Evolutionary conservation across 2,113 vertebrate genomes (phyloP), one percentile per base, ranked within the genome.

Genomic region (Chaetodon trifascialis): DNA sequence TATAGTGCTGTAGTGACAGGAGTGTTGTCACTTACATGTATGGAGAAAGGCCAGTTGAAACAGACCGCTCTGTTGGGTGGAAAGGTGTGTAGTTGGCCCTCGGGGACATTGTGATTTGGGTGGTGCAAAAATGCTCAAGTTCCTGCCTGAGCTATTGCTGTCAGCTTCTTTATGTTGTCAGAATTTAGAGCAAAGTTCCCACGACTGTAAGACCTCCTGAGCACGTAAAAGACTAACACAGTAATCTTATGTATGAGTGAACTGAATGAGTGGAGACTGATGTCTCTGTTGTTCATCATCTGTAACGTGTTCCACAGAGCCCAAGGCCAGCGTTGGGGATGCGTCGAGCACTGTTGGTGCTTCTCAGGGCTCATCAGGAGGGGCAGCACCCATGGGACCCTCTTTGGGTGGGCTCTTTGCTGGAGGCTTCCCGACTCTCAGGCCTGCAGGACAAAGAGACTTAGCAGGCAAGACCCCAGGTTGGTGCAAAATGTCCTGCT

Each of bases 361-460:
- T 40, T 92, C 94, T 78, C 90, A 91, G 58, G 88, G 89, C 25
- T 63, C 91, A 49, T 89, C 83, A n/a, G 59, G 86, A 59, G 95
- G 93, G n/a, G 82, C 86, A 25, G 88, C 91, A 5, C 76, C 94
- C 52, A 59, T 91, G 1, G 96, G 93, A 12, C 95, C 95, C 6
- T 93, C 95, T 62, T 73, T 97, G 86, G 96, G 97, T 62, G 97
- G 96, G 12, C 95, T 99, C 42, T 99, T 99, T 94, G 96, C 97
- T 44, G 96, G 96, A 58, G 98, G 98, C 52, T 99, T 99, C 92
- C 98, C 98, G 38, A 95, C 96, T 23, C 95, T 99, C 52, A 96
- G 96, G 88, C 97, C 97, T 5, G 93, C 94, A 59, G 96, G 97
- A 79, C 97, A 99, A 90, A 96, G 97, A 91, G 97, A 99, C 67